These are phyloP conservation scores for Hyposoter didymator DNA, from an alignment of 2,888 invertebrate species.

Conservation along the genomic window DNA sequence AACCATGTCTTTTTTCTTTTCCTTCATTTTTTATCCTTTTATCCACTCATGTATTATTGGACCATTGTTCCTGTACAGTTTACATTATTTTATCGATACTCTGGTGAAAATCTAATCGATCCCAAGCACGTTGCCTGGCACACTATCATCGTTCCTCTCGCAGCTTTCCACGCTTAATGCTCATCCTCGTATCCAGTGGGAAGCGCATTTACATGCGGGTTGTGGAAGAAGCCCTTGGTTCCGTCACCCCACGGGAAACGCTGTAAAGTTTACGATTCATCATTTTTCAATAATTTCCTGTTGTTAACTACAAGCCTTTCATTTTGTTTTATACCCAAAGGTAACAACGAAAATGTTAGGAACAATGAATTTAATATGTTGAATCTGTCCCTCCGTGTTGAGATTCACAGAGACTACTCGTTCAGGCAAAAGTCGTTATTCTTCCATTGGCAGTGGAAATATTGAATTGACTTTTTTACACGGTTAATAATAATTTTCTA, in stretches of 20 bases:
- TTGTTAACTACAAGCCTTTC: too few relatives aligned
- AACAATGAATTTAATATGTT: too few relatives aligned
- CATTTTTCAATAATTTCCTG: not conserved
- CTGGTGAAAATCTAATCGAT: slow-evolving; percentile 24
- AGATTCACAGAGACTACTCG: too few relatives aligned
- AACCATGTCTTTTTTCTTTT: not conserved
- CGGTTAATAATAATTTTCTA: too few relatives aligned
- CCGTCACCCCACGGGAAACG: slow-evolving; percentile 81
- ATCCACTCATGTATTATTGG: not conserved
- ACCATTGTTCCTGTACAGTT: slow-evolving; percentile 19
- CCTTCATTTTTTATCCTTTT: not conserved
- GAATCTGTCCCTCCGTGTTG: too few relatives aligned
- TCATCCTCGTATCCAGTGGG: slow-evolving; percentile 70
- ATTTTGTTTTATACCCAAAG: too few relatives aligned
- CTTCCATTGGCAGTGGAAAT: not conserved
- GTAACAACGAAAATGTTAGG: too few relatives aligned
- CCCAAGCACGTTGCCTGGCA: not conserved
- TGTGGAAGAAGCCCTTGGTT: slow-evolving; percentile 76
- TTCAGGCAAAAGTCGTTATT: too few relatives aligned
- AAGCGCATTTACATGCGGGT: slow-evolving; percentile 76
- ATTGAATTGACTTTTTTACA: not conserved
- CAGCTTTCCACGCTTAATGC: not conserved
- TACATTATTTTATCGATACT: slow-evolving; percentile 27
- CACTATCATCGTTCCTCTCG: slow-evolving; percentile 31
- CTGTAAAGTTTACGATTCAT: slow-evolving; percentile 64